Evolutionary conservation across 2,113 vertebrate genomes (phyloP), one percentile per base, ranked within the genome.

Genomic region (Hemicordylus capensis): DNA sequence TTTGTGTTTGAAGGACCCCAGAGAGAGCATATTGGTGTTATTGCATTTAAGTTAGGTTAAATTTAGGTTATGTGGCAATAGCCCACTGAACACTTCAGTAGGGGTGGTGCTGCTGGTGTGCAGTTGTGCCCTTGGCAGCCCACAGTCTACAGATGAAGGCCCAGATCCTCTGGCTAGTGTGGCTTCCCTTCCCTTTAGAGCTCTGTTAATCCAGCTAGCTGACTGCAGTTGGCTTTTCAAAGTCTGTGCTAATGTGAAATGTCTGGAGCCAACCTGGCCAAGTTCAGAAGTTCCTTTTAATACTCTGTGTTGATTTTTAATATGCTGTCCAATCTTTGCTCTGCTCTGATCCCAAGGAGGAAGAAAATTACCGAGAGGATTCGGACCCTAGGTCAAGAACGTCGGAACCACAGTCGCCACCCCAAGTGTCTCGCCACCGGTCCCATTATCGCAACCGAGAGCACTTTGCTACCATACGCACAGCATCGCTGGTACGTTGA

Each of bases 381-480:
- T 94, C 97, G 1, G 98, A 99, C 88, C 90, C 97, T 87, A 96
- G 97, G 89, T 96, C 94, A 72, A 95, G 97, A 90, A 96, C 95
- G 34, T 95, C 97, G 17, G 98, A 99, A 92, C 97, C 97, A 56
- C 98, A 99, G 85, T 98, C 98, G 79, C 97, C 97, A 44, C 97
- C 98, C 79, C 98, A 98, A 88, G 97, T 97, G 4, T 98, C 98
- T 84, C 97, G 98, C 90, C 98, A 98, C 88, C 98, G 97, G 93
- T 96, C 97, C 89, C 97, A 97, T 44, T 97, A 97, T 94, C 98
- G 98, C 91, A 99, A 99, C 93, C 96, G 98, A 81, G 98, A 99
- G 96, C 98, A 99, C 95, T 99, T 99, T 95, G 98, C 98, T 92
- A 99, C 99, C 51, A 99, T 99, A 95, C 98, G 99, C 92, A 99